Base-by-base conservation (phyloP, 1,140 invertebrate genomes). In the Pachyrhynchus sulphureomaculatus region DNA sequence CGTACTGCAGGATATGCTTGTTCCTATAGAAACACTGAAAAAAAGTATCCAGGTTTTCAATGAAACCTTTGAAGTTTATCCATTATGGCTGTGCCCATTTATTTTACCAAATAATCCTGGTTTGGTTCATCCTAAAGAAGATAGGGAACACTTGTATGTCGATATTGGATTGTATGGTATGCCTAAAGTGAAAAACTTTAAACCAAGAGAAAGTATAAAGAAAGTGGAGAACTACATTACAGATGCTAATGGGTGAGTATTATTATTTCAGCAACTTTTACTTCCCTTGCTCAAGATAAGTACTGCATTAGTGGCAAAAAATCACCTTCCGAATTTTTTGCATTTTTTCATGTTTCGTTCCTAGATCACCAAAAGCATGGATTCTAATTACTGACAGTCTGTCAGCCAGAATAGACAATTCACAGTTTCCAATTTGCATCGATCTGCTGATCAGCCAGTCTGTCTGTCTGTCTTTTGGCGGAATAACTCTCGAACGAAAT, bases 31-130 rank as follows among this genome's bases (percentile, higher is more conserved):
- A 12, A 75, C 74, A 1, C 69, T 93, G 6, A 79, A 84, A 64
- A 77, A 85, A 2, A 80, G 86, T 13, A 75, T 93, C 1, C 57
- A 81, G 13, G 73, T 83, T 20, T 89, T 93, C 70, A 81, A 92
- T 70, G 74, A 86, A 10, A 82, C 88, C 68, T 79, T 91, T 53
- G 76, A 89, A 77, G 83, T 93, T 20, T 93, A 92, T 74, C 91
- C 91, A 0, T 76, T 93, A 4, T 93, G 91, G 91, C 69, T 94
- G 32, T 93, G 91, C 75, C 90, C 91, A 0, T 91, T 92, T 71
- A 85, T 83, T 69, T 72, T 93, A 54, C 84, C 82, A 26, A 78
- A 81, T 29, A 76, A 84, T 29, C 88, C 88, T 1, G 91, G 91
- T 9, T 83, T 93, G 76, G 76, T 93, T 21, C 84, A 85, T 68